Base-by-base conservation (phyloP, 2,888 invertebrate species). In the Parnassius glacialis region DNA sequence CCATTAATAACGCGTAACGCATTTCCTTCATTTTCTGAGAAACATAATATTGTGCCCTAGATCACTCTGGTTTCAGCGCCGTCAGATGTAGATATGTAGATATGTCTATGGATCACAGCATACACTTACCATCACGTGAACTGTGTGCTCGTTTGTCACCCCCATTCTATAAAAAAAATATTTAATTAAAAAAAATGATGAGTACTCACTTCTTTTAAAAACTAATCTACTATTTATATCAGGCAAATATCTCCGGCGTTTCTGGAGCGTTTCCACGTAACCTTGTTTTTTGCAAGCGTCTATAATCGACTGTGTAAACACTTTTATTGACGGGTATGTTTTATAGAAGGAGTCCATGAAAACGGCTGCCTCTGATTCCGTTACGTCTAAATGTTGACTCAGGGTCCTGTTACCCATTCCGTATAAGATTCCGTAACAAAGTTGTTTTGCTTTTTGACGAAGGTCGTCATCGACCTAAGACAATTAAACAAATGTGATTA, bases 341-440 rank as follows among this genome's bases (percentile, higher is more conserved):
- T 93, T 93, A 87, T 96, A 96, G 83, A 98, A 99, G 57, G 94
- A 94, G 62, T 95, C 94, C 80, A 96, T 94, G 83, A 99, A 96
- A 57, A 93, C 89, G 3, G 92, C 91, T 0, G 99, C 98, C 73
- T 97, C 96, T 54, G 94, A 89, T 81, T 96, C 96, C 0, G 93
- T 92, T 10, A 98, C 94, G 61, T 94, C 94, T 45, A 99, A 90
- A 67, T 95, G 94, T 65, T 96, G 96, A 0, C 96, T 94, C 43
- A 99, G 89, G 0, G 96, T 93, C 74, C 94, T 96, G 64, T 94
- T 92, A 2, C 99, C 98, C 95, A 99, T 99, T 9, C 99, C 99
- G 82, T 99, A 99, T 62, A 99, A 95, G 75, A 99, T 97, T 9
- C 98, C 99, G 85, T 99, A 99, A 80, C 98, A 98, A 43, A 99